A percentile compares a stretch with the other conserved stretches of the same genome.
phyloP scores from a whole-genome alignment of 2,797 vertebrate genomes.

The Artibeus jamaicensis region DNA sequence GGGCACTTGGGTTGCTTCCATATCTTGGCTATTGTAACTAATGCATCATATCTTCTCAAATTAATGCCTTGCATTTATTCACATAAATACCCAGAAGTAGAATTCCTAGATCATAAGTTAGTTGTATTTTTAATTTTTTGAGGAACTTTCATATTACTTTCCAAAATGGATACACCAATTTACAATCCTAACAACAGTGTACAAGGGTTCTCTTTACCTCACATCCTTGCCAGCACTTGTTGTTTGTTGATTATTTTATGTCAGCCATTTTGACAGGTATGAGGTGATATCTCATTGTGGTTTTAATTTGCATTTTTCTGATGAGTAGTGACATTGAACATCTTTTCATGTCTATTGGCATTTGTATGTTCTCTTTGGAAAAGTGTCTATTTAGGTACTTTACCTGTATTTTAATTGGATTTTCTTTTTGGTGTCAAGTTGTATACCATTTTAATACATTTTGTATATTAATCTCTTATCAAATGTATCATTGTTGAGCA shows the following conservation, averaged over 20 bases:
- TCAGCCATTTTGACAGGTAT: neutral
- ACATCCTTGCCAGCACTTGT: neutral
- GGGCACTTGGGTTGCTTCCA: neutral
- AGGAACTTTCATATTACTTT: neutral
- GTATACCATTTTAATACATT: neutral
- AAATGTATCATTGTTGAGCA: neutral
- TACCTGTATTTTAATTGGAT: neutral
- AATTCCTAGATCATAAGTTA: neutral
- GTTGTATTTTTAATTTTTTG: neutral
- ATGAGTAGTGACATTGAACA: neutral
- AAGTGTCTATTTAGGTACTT: neutral
- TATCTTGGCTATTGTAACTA: neutral
- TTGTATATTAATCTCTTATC: neutral
- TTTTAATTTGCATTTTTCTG: neutral
- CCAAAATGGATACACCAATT: neutral
- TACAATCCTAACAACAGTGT: neutral
- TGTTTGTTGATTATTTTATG: neutral
- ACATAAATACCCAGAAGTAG: neutral
- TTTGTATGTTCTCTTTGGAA: neutral
- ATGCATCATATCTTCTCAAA: neutral
- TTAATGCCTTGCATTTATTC: neutral
- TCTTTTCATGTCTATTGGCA: neutral
- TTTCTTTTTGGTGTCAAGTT: neutral
- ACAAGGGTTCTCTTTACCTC: neutral
- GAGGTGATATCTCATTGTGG: neutral